Percentiles rank a stretch among this genome's conserved stretches.
Evolutionary conservation across 2,113 vertebrate genomes (phyloP).

Genomic region (Willisornis vidua): DNA sequence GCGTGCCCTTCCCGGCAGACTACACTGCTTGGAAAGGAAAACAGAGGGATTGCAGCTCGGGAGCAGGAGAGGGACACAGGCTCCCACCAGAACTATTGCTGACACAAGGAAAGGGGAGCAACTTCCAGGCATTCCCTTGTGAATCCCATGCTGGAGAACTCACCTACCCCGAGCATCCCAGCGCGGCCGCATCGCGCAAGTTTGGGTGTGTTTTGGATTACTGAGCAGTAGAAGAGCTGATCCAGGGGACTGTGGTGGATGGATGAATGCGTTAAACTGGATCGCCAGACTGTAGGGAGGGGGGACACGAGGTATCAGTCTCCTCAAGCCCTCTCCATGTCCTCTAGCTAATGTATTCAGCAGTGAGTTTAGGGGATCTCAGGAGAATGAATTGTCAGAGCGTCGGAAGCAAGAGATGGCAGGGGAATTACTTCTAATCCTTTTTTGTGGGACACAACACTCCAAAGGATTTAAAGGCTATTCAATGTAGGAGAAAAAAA

Average conservation of each 20-base stretch:
- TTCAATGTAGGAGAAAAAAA: background rate
- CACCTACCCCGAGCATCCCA: background rate
- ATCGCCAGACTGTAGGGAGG: fast-evolving
- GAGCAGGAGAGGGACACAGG: background rate
- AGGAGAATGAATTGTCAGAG: slow-evolving; percentile 47
- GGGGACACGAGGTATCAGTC: background rate
- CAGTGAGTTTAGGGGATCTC: slow-evolving; percentile 23
- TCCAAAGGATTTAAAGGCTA: slow-evolving; percentile 31
- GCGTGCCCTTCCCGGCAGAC: background rate
- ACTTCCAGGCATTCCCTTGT: fast-evolving
- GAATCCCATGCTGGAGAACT: fast-evolving
- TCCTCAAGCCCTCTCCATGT: background rate
- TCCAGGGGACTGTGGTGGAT: background rate
- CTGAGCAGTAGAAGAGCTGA: background rate
- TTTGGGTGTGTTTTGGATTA: fast-evolving
- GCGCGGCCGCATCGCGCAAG: fast-evolving
- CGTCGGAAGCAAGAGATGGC: background rate
- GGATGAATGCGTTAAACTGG: background rate
- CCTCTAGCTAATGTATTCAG: slow-evolving; percentile 59
- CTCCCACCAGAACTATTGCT: background rate
- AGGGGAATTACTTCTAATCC: slow-evolving; percentile 66
- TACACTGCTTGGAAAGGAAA: background rate
- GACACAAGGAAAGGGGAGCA: background rate
- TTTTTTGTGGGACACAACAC: background rate
- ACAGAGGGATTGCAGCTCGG: fast-evolving